Conservation (phyloP, 2,113 vertebrate species). For the Neolamprologus falcicula region DNA sequence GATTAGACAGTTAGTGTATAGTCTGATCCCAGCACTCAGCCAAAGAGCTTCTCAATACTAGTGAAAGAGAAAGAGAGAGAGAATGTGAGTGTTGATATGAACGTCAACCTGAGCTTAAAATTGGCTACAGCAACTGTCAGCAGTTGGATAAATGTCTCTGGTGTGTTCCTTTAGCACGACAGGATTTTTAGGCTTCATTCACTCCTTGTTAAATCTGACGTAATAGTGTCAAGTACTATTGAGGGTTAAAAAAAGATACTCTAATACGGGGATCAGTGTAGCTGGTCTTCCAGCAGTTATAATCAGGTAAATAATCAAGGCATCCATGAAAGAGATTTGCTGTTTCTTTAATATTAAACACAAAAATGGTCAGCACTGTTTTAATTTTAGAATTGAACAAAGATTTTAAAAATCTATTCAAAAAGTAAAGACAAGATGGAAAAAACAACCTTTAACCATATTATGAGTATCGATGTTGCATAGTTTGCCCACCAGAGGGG, state of each 20-base stretch:
- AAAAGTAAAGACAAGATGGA: background rate
- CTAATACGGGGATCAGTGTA: background rate
- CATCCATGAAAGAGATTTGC: background rate
- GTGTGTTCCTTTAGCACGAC: background rate
- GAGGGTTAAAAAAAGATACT: background rate
- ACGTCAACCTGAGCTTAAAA: constrained; percentile 20
- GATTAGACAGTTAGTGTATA: background rate
- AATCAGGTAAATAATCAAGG: background rate
- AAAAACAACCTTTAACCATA: background rate
- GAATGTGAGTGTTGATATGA: background rate
- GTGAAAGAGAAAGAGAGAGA: background rate
- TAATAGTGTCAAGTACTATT: background rate
- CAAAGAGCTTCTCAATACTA: background rate
- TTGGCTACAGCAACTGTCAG: constrained; percentile 23
- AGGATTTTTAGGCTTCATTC: constrained; percentile 3
- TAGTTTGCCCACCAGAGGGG: background rate
- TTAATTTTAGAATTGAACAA: background rate
- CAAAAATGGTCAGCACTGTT: background rate
- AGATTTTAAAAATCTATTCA: background rate
- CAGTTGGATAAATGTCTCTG: background rate
- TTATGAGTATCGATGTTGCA: background rate
- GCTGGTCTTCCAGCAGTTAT: background rate
- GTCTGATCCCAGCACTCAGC: background rate
- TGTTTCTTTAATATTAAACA: background rate
- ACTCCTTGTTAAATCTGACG: background rate